phyloP scores from a whole-genome alignment of 2,113 vertebrate genomes.

The Holacanthus passer region DNA sequence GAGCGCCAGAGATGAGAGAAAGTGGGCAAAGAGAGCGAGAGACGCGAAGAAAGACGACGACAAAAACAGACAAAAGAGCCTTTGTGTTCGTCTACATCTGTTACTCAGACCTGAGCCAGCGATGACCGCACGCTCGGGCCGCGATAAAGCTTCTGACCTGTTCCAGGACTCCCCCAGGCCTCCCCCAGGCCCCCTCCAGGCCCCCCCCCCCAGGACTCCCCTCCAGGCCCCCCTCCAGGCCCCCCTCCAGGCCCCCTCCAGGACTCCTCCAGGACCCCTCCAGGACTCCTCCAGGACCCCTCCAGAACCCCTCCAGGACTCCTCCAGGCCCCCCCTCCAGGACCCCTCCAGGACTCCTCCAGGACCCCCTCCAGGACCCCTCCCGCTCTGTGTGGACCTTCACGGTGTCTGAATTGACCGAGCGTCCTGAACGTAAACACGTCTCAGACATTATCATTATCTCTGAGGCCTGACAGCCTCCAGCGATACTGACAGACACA shows the following conservation, averaged over 20 bases:
- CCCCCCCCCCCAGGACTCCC: too few species aligned
- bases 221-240: too few species aligned
- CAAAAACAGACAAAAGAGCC: constrained; percentile 46
- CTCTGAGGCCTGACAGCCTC: constrained; percentile 57
- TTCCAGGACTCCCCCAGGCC: constrained; percentile 8
- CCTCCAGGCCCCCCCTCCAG: not conserved
- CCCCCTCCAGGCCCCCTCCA: constrained; percentile 5
- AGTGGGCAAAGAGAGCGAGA: constrained; percentile 34
- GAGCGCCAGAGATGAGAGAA: constrained; percentile 26
- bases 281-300: too few species aligned
- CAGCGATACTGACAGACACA: constrained; percentile 45
- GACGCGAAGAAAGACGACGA: constrained; percentile 56
- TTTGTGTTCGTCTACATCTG: constrained; percentile 48
- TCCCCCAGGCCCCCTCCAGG: too few species aligned
- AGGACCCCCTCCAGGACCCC: too few species aligned
- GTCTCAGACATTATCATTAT: constrained; percentile 64
- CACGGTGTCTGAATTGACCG: constrained; percentile 49
- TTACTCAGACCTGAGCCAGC: constrained; percentile 27
- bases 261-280: too few species aligned
- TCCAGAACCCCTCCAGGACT: too few species aligned
- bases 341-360: too few species aligned
- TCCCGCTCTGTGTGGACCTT: constrained; percentile 20
- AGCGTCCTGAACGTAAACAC: constrained; percentile 52
- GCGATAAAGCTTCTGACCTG: too few species aligned
- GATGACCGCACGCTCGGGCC: too few species aligned